Conservation (phyloP, 35 echinoderm and acorn worm species). For the Acanthaster planci region DNA sequence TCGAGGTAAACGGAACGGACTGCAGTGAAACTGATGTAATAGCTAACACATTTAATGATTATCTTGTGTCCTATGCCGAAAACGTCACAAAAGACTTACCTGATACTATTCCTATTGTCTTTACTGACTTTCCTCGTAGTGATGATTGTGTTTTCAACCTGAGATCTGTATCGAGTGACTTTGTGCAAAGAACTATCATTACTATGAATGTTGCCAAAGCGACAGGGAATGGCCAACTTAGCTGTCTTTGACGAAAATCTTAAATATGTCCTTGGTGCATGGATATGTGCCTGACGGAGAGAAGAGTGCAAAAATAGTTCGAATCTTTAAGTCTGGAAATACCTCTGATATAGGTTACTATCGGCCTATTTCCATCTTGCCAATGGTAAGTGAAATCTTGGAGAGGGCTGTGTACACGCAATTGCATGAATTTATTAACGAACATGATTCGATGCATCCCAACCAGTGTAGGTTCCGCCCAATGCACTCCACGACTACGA, state of each 20-base stretch:
- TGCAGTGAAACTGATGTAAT: not conserved
- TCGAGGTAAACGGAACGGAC: not conserved
- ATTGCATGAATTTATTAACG: constrained; percentile 30
- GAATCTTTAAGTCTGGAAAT: constrained; percentile 12
- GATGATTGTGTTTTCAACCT: not conserved
- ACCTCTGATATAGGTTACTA: constrained; percentile 10
- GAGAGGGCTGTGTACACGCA: constrained; percentile 40
- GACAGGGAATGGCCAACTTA: not conserved
- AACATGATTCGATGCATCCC: not conserved
- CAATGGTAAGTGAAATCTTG: constrained; percentile 25
- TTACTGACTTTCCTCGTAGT: not conserved
- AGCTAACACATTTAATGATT: not conserved
- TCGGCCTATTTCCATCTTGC: constrained; percentile 41
- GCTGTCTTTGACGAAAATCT: not conserved
- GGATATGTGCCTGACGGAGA: not conserved
- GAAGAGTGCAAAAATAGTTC: constrained; percentile 29
- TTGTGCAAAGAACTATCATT: not conserved
- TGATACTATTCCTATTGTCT: not conserved
- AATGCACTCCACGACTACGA: constrained; percentile 3
- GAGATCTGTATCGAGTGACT: not conserved
- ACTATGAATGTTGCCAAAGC: not conserved
- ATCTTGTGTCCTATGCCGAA: not conserved
- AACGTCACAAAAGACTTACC: not conserved
- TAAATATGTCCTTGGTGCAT: not conserved
- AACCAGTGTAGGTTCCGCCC: constrained; percentile 37